Percentiles rank a stretch among this genome's conserved stretches.
phyloP scores from a whole-genome alignment of 2,888 invertebrate genomes.

The Epirrhoe tristata region DNA sequence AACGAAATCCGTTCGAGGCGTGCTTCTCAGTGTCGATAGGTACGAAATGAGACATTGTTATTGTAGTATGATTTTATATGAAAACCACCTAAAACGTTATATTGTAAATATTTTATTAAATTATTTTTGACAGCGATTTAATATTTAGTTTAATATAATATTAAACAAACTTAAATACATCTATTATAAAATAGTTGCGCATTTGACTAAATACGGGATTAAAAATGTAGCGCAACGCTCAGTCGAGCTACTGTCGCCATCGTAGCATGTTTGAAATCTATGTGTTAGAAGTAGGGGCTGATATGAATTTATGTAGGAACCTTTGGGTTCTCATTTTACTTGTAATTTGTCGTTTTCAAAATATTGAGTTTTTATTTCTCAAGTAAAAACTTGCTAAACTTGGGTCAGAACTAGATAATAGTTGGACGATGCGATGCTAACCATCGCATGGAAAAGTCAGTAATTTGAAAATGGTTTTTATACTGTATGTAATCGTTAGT shows the following conservation, averaged over 20 bases:
- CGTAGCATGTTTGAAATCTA: not conserved
- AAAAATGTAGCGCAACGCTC: not conserved
- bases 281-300: not conserved
- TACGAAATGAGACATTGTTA: not conserved
- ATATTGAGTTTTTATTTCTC: not conserved
- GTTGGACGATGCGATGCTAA: not conserved
- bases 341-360: not conserved
- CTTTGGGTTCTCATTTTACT: not conserved
- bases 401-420: not conserved
- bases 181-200: not conserved
- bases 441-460: not conserved
- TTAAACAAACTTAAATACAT: not conserved
- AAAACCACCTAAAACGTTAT: not conserved
- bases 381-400: not conserved
- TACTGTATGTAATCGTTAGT: slow-evolving; percentile 9
- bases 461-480: not conserved
- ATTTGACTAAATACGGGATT: not conserved
- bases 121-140: slow-evolving; percentile 17
- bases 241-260: not conserved
- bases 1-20: not conserved
- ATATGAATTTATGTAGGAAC: not conserved
- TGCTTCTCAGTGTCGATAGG: not conserved
- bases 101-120: slow-evolving; percentile 22
- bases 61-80: not conserved
- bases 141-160: not conserved